These are phyloP conservation scores for Hypolimnas misippus DNA, from an alignment of 2,888 invertebrate genomes.

Conservation along the genomic window DNA sequence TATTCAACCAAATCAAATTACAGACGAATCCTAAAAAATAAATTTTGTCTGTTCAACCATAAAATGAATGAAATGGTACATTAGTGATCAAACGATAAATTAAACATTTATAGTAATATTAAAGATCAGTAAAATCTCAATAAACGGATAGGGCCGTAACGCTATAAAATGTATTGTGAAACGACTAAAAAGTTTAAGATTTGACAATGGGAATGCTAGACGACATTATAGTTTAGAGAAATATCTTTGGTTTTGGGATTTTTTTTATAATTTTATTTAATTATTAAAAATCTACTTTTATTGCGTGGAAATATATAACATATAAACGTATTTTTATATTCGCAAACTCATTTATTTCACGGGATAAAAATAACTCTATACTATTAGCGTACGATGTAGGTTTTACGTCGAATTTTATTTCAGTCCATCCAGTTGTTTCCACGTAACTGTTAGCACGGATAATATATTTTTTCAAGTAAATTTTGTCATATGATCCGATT, in stretches of 20 bases:
- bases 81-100: slow-evolving; percentile 73
- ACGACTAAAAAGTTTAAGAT: slow-evolving; percentile 46
- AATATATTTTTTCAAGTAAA: too few relatives aligned
- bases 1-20: slow-evolving; percentile 73
- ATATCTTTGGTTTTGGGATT: background rate
- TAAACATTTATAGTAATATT: slow-evolving; percentile 77
- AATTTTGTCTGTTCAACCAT: slow-evolving; percentile 67
- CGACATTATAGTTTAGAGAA: background rate
- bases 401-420: too few relatives aligned
- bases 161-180: slow-evolving; percentile 62
- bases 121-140: slow-evolving; percentile 75
- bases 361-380: too few relatives aligned
- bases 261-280: slow-evolving; percentile 30
- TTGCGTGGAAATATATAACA: too few relatives aligned
- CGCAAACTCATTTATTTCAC: too few relatives aligned
- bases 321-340: too few relatives aligned
- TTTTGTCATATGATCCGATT: too few relatives aligned
- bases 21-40: slow-evolving; percentile 67
- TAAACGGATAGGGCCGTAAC: slow-evolving; percentile 60
- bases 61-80: slow-evolving; percentile 76
- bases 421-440: too few relatives aligned
- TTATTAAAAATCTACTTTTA: too few relatives aligned
- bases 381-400: too few relatives aligned
- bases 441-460: too few relatives aligned
- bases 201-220: slow-evolving; percentile 32